phyloP scores from a whole-genome alignment of 2,888 invertebrate genomes.

The Augiades crinisus region DNA sequence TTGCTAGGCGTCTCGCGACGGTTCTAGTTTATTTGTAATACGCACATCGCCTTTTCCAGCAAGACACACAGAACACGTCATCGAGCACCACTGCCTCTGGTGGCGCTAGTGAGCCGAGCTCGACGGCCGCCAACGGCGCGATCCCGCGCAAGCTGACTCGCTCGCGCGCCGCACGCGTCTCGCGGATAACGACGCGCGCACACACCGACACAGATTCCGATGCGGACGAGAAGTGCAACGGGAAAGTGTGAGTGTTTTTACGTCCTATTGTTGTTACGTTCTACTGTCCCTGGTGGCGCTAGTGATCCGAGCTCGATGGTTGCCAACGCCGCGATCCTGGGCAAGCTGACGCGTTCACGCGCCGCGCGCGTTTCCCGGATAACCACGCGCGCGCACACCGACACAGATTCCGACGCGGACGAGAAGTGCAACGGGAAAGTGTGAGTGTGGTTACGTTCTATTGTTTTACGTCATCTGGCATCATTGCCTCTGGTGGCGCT shows the following conservation, averaged over 20 bases:
- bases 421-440: conserved; percentile 61
- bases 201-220: conserved; percentile 86
- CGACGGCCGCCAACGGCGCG: conserved; percentile 42
- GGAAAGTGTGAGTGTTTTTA: conserved; percentile 49
- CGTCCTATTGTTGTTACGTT: too few species aligned
- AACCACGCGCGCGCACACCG: conserved; percentile 77
- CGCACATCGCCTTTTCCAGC: conserved; percentile 2
- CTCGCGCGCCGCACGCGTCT: conserved; percentile 85
- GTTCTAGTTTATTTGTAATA: too few species aligned
- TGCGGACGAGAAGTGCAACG: conserved; percentile 72
- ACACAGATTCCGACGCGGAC: conserved; percentile 86
- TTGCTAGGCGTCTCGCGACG: too few species aligned
- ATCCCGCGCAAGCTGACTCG: conserved; percentile 85
- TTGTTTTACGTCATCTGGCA: neutral
- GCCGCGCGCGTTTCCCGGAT: conserved; percentile 85
- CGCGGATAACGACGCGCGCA: conserved; percentile 78
- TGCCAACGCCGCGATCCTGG: conserved; percentile 58
- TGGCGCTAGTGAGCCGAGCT: conserved; percentile 56
- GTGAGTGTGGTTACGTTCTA: conserved; percentile 42
- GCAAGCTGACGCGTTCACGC: conserved; percentile 86
- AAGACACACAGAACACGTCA: conserved; percentile 8
- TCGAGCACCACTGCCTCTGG: conserved; percentile 40
- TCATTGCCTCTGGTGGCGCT: neutral
- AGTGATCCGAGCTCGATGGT: conserved; percentile 51
- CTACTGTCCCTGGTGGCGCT: neutral